Base-by-base conservation (phyloP, 2,888 invertebrate species). In the Leptopilina syphax region DNA sequence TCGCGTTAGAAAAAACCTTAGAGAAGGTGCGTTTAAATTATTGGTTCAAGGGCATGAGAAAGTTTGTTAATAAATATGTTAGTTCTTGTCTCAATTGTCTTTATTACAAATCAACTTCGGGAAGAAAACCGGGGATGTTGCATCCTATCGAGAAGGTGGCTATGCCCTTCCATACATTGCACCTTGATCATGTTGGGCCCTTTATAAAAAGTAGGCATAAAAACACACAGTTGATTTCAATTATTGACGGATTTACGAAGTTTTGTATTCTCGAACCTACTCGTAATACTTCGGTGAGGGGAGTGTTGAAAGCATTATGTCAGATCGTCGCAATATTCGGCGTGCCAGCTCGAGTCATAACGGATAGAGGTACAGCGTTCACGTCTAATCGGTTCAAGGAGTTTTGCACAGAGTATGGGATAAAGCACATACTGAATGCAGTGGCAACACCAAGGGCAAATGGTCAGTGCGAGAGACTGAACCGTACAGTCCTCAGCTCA, bases 301-400 rank as follows among this genome's bases (percentile, higher is more conserved):
- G 68, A 5, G 44, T n/a, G 3, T 1, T 66, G 1, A 7, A 1
- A 5, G n/a, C 12, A 12, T 73, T 92, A 8, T 77, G 83, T 68
- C 84, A 88, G 65, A 82, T 91, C n/a, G 83, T 88, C 65, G 76
- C 78, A 10, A 77, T 84, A 13, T 89, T 89, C 82, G 89, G 90
- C 0, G 83, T 82, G 4, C 86, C 88, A 44, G 83, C 80, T 2
- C 79, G 86, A 27, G 82, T 91, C 34, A 88, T 92, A 13, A 87
- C 87, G 1, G 92, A 92, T 79, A 80, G 88, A 54, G 91, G 91
- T n/a, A 87, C 88, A n/a, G 84, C 85, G n/a, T 92, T 91, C 77
- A 92, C 91, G 0, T 68, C 89, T 1, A 82, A 86, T n/a, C 54
- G 68, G 4, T 92, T 91, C 78, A 82, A 86, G 70, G 78, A 83